These are phyloP conservation scores for Punctoribates punctum DNA, from an alignment of 2,888 invertebrate genomes.

Conservation along the genomic window DNA sequence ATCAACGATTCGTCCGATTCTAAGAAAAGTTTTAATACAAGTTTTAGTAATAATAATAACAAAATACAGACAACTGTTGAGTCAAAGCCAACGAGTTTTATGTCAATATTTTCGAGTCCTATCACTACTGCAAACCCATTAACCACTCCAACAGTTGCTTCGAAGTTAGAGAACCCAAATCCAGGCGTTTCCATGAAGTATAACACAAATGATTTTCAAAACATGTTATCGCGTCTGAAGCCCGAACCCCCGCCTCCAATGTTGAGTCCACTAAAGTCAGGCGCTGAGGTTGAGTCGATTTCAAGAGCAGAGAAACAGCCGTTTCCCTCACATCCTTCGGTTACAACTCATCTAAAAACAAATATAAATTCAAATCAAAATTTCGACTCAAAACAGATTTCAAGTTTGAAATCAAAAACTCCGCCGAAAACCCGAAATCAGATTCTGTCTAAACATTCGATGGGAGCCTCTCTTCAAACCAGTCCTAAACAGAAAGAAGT, in stretches of 20 bases:
- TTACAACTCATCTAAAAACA: neutral
- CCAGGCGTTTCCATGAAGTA: neutral
- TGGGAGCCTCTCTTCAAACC: neutral
- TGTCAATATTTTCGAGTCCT: conserved; percentile 20
- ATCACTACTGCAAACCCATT: neutral
- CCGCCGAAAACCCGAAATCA: neutral
- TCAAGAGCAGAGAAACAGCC: neutral
- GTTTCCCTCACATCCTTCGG: neutral
- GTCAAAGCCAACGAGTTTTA: neutral
- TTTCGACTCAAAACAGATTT: neutral
- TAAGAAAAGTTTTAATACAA: conserved; percentile 2
- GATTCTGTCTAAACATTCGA: neutral
- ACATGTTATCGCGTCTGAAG: neutral
- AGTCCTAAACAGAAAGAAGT: neutral
- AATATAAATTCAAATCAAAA: neutral
- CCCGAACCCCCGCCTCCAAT: conserved; percentile 15
- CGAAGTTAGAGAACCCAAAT: neutral
- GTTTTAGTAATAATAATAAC: neutral
- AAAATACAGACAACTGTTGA: neutral
- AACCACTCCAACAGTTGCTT: neutral
- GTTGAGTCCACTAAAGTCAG: conserved; percentile 4
- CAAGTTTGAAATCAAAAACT: neutral
- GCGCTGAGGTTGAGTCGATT: neutral
- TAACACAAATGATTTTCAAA: neutral
- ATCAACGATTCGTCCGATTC: conserved; percentile 40